Base-by-base conservation (phyloP, 2,797 vertebrate species). In the Aratinga solstitialis region DNA sequence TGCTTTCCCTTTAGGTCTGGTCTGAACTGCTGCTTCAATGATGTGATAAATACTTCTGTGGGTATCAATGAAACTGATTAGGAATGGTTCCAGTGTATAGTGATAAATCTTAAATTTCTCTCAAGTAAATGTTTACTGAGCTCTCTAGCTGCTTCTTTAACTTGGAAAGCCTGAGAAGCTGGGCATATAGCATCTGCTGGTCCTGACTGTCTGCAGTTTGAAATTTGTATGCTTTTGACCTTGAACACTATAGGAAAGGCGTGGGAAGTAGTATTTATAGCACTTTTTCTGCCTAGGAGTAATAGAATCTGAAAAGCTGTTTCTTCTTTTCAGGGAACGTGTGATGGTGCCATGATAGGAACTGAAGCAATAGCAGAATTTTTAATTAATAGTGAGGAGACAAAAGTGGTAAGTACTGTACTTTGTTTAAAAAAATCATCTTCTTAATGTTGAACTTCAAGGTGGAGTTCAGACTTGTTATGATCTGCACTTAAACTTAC, bases 341-440 rank as follows among this genome's bases (percentile, higher is more conserved):
- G 95, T 63, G 96, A 97, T 69, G 97, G 98, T 93, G 98, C 98
- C 75, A 92, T 98, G 76, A 98, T 99, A 95, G 98, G 98, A 87
- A 98, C 98, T 72, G 99, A 99, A 98, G 98, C 99, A 95, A 99
- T 99, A 97, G 95, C 96, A 89, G 99, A 99, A 94, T 99, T 99
- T 97, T 95, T 97, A 78, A 96, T 99, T 96, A 98, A 98, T 88
- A 98, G 98, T 63, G 99, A 99, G 96, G 99, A 99, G 97, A 99
- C 98, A 58, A 99, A 99, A 99, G 97, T 98, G 98, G 99, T 99
- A 97, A 98, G 98, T 97, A 80, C 15, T 76, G 2, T 48, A 36
- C 18, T 77, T 75, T 4, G 13, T 74, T 71, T 58, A 43, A 61
- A 85, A 85, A 87, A 71, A 19, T 11, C 11, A 5, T 77, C 8